Conservation (phyloP, 2,797 vertebrate genomes). For the Karalla daura region DNA sequence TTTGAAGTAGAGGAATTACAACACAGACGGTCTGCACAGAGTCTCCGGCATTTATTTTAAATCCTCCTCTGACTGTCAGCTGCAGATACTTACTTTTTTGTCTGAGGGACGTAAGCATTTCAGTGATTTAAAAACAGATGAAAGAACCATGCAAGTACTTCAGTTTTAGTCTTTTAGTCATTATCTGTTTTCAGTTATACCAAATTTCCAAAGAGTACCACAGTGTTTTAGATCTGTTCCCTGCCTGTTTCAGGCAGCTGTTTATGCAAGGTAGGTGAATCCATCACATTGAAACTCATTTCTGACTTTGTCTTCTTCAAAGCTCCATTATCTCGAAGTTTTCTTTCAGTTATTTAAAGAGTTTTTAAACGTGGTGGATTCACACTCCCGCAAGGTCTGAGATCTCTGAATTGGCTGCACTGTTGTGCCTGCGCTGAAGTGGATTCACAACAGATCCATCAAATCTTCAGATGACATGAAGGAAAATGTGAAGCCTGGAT, state of each 20-base stretch:
- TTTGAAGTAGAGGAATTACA: slow-evolving; percentile 71
- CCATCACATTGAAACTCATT: slow-evolving; percentile 16
- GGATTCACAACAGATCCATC: too few relatives aligned
- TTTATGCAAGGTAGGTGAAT: slow-evolving; percentile 16
- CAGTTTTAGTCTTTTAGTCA: slow-evolving; percentile 9
- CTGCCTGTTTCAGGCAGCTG: slow-evolving; percentile 12
- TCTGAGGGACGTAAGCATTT: slow-evolving; percentile 27
- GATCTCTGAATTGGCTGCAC: neutral
- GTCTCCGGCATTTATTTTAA: slow-evolving; percentile 59
- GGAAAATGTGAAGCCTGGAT: neutral
- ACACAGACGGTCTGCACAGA: slow-evolving; percentile 45
- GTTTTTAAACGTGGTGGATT: slow-evolving; percentile 8
- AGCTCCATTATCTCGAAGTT: slow-evolving; percentile 6
- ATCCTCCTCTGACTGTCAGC: slow-evolving; percentile 59
- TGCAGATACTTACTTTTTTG: slow-evolving; percentile 30
- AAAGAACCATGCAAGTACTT: neutral
- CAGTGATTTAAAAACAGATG: slow-evolving; percentile 21
- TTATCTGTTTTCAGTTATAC: slow-evolving; percentile 9
- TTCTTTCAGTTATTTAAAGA: slow-evolving; percentile 4
- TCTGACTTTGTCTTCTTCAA: slow-evolving; percentile 13
- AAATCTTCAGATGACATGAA: too few relatives aligned
- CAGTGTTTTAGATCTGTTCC: slow-evolving; percentile 11
- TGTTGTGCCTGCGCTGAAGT: too few relatives aligned
- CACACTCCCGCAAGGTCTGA: neutral
- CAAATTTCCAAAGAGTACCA: slow-evolving; percentile 5